A percentile compares a stretch with the other conserved stretches of the same genome.
phyloP scores from a whole-genome alignment of 2,797 vertebrate species.

The Enteromius afrohamiltoni region DNA sequence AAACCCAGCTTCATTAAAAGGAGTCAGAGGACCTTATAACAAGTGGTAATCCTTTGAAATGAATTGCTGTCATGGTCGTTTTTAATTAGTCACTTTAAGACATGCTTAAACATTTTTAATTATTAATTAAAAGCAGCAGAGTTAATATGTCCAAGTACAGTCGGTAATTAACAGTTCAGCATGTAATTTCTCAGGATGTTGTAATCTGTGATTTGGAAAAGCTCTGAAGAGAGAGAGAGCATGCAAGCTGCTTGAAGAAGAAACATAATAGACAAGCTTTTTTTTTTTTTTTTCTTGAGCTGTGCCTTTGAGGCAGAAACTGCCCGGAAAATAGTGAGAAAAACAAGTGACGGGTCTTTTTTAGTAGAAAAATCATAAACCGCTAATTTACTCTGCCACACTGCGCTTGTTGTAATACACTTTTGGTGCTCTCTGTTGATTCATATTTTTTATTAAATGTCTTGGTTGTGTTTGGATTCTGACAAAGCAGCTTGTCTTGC shows the following conservation, averaged over 20 bases:
- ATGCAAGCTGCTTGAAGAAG: neutral
- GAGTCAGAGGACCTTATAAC: conserved; percentile 57
- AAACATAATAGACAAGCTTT: conserved; percentile 1
- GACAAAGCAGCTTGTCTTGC: neutral
- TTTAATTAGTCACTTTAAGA: conserved; percentile 57
- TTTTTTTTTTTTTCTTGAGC: neutral
- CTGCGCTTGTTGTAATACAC: conserved; percentile 3
- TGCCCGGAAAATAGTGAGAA: conserved; percentile 25
- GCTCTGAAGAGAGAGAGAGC: conserved; percentile 11
- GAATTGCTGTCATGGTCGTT: conserved; percentile 50
- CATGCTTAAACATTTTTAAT: conserved; percentile 60
- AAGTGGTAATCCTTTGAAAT: conserved; percentile 56
- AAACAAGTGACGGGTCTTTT: neutral
- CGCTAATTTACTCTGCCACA: neutral
- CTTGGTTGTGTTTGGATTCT: neutral
- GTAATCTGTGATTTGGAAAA: conserved; percentile 60
- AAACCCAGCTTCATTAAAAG: conserved; percentile 46
- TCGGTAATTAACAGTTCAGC: conserved; percentile 58
- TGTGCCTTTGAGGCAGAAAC: conserved; percentile 1
- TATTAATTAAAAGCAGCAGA: conserved; percentile 59
- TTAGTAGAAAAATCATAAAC: neutral
- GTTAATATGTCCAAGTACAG: conserved; percentile 49
- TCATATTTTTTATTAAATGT: conserved; percentile 24
- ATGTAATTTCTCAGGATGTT: conserved; percentile 47
- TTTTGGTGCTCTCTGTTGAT: neutral